Conservation (phyloP, 1,140 invertebrate genomes). For the Drosophila suzukii region DNA sequence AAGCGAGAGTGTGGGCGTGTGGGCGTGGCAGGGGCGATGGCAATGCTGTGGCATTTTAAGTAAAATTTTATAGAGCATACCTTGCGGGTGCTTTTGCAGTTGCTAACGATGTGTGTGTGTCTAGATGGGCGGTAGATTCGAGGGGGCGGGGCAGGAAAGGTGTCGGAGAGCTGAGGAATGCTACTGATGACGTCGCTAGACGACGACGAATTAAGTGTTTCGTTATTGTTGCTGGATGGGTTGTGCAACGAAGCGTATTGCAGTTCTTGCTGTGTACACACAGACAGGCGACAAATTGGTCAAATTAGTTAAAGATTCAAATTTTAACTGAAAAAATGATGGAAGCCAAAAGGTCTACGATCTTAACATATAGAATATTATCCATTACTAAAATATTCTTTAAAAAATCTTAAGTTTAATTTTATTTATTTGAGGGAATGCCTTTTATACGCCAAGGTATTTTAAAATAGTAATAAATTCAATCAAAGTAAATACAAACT, state of each 20-base stretch:
- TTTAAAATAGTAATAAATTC: too few species aligned
- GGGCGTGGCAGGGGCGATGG: slow-evolving; percentile 51
- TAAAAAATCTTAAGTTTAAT: too few species aligned
- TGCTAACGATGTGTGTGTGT: slow-evolving; percentile 18
- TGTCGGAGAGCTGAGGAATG: slow-evolving; percentile 48
- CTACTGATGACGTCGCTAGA: slow-evolving; percentile 59
- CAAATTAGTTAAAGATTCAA: neutral
- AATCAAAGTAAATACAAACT: too few species aligned
- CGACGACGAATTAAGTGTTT: slow-evolving; percentile 72
- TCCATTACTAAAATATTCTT: too few species aligned
- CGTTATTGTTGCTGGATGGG: slow-evolving; percentile 57
- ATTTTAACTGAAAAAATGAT: neutral
- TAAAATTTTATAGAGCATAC: slow-evolving; percentile 79
- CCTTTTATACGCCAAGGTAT: too few species aligned
- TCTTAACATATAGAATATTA: too few species aligned
- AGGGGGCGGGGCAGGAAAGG: slow-evolving; percentile 13
- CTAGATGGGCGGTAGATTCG: neutral
- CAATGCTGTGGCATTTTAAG: slow-evolving; percentile 77
- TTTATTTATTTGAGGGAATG: too few species aligned
- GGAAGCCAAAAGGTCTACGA: neutral
- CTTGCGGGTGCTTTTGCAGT: slow-evolving; percentile 52
- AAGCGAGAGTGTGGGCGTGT: slow-evolving; percentile 45
- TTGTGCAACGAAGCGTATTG: slow-evolving; percentile 62
- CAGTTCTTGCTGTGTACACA: slow-evolving; percentile 16
- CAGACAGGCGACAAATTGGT: slow-evolving; percentile 47